Base-by-base conservation (phyloP, 2,113 vertebrate species). In the Larimichthys polyactis region DNA sequence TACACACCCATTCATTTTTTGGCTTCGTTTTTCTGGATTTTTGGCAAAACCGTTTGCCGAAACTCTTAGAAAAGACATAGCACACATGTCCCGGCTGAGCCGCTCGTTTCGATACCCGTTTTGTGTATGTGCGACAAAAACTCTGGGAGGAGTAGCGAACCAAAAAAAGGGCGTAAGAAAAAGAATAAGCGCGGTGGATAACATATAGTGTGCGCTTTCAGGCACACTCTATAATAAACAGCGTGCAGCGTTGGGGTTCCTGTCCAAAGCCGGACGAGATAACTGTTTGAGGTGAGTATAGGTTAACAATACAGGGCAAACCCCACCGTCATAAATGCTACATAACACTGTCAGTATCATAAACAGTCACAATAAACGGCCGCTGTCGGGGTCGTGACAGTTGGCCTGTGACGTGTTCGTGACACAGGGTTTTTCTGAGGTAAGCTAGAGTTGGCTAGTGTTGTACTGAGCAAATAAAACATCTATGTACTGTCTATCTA, bases 401-500 rank as follows among this genome's bases (percentile, higher is more conserved):
- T 54, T 17, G 64, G 78, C 68, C 66, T 66, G 70, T 63, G 52
- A 84, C 83, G 82, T 81, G 64, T 75, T 85, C 78, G 68, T 78
- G 82, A 88, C 87, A 81, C 71, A 86, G 69, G 77, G 67, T 84
- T 71, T 79, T 78, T 93, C 86, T 92, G 91, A 93, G 91, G 89
- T 90, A 92, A 93, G 89, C 91, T 86, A 86, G 80, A 84, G 87
- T 90, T 89, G 89, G 92, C 92, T 89, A 92, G 92, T 90, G 89
- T 88, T 87, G 88, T 78, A 90, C 91, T 88, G 86, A 89, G 88
- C 87, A 81, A 87, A 89, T 76, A 76, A 36, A 90, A 89, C 78
- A 66, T 81, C 81, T 90, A 87, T 66, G n/a, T 46, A 71, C 72
- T 82, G 84, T 67, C 43, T 40, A 60, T 79, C 79, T 24, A 24